A percentile compares a stretch with the other conserved stretches of the same genome.
These are phyloP conservation scores for Phyllopteryx taeniolatus DNA, from an alignment of 2,113 vertebrate species.

Conservation along the genomic window DNA sequence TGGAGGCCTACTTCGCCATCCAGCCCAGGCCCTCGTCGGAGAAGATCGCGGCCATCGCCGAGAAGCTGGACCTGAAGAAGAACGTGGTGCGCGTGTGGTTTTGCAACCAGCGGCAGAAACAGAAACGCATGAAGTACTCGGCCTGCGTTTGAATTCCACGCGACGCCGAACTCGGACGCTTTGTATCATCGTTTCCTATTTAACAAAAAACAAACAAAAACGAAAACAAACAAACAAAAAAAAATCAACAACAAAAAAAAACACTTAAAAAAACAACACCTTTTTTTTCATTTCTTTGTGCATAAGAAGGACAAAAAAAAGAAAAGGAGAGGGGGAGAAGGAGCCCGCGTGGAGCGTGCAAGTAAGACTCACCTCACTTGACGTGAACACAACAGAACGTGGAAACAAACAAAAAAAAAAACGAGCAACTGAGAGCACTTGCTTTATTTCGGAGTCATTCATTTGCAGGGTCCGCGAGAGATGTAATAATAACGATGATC, in stretches of 20 bases:
- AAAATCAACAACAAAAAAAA: not conserved
- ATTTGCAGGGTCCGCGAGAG: conserved; percentile 57
- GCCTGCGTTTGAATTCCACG: conserved; percentile 81
- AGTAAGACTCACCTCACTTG: conserved; percentile 77
- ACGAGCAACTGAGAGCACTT: conserved; percentile 58
- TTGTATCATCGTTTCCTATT: conserved; percentile 77
- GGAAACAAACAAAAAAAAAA: conserved; percentile 2
- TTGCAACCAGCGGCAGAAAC: conserved; percentile 99
- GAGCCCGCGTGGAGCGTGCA: conserved; percentile 53
- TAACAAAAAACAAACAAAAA: not conserved
- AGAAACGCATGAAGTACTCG: conserved; percentile 99
- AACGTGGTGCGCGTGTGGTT: conserved; percentile 99
- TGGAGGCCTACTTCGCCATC: conserved; percentile 96
- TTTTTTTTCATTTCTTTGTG: not conserved
- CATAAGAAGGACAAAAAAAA: conserved; percentile 43
- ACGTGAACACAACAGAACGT: no score
- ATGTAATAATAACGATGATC: not conserved
- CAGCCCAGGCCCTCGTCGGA: conserved; percentile 96
- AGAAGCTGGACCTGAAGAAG: conserved; percentile 98
- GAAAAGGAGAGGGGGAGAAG: conserved; percentile 36
- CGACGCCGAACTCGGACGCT: conserved; percentile 46
- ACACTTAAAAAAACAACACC: not conserved
- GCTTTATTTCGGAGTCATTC: conserved; percentile 45
- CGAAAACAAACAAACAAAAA: not conserved
- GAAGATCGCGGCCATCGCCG: conserved; percentile 96